Percentiles rank a stretch among this genome's conserved stretches.
phyloP scores from a whole-genome alignment of 2,113 vertebrate species.

The Pangasianodon gigas region DNA sequence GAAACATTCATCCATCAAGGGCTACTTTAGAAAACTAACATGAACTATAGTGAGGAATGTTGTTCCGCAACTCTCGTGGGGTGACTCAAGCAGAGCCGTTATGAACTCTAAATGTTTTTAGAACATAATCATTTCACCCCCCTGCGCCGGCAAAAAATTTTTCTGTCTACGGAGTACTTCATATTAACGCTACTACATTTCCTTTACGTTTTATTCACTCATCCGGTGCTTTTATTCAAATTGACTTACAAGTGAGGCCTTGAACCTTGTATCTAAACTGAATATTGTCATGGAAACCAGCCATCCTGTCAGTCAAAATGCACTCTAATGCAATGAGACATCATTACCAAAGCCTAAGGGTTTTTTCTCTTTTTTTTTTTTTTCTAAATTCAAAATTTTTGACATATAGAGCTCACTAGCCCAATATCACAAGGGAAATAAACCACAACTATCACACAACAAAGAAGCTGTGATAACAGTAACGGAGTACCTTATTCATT shows the following conservation, averaged over 20 bases:
- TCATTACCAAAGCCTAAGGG: too few species aligned
- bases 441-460: background rate
- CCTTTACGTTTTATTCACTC: background rate
- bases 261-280: too few species aligned
- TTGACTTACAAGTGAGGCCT: too few species aligned
- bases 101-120: conserved; percentile 2
- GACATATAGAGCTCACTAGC: background rate
- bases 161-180: background rate
- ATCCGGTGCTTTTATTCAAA: too few species aligned
- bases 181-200: background rate
- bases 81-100: conserved; percentile 4
- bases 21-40: conserved; percentile 8
- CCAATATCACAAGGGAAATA: background rate
- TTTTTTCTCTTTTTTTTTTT: too few species aligned
- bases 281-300: too few species aligned
- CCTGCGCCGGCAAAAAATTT: too few species aligned
- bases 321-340: too few species aligned
- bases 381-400: background rate
- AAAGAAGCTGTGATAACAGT: background rate
- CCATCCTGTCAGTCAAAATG: too few species aligned
- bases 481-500: background rate
- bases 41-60: background rate
- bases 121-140: background rate
- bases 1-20: background rate
- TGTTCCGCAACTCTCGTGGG: background rate